These are phyloP conservation scores for Tetramorium alpestre DNA, from an alignment of 1,140 invertebrate species.

Conservation along the genomic window DNA sequence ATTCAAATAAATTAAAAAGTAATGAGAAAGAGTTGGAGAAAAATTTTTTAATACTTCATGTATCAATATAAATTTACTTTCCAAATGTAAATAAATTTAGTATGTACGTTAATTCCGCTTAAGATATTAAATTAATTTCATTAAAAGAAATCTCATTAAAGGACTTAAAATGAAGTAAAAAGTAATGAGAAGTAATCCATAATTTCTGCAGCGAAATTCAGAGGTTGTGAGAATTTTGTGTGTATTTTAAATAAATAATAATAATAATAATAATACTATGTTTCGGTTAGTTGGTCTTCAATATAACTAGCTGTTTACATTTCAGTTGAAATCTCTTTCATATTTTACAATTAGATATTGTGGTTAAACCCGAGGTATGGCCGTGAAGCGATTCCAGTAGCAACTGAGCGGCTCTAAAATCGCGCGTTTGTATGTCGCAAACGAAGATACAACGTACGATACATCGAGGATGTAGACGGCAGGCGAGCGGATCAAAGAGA, in stretches of 20 bases:
- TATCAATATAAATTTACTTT: not conserved
- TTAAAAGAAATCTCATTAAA: not conserved
- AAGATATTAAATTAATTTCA: slow-evolving; percentile 5
- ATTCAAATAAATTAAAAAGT: not conserved
- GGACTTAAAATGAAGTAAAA: not conserved
- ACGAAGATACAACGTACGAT: not conserved
- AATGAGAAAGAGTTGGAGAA: not conserved
- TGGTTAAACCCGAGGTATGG: not conserved
- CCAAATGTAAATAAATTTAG: not conserved
- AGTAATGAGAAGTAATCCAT: not conserved
- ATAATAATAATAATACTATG: not conserved
- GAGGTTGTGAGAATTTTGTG: not conserved
- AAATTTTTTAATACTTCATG: not conserved
- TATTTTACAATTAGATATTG: not conserved
- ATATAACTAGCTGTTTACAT: not conserved
- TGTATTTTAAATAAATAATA: not conserved
- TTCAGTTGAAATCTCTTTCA: not conserved
- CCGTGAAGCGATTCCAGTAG: not conserved
- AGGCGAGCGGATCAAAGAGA: not conserved
- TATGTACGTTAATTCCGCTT: not conserved
- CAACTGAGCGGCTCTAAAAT: not conserved
- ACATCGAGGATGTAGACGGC: not conserved
- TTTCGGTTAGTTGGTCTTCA: not conserved
- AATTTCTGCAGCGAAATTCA: not conserved
- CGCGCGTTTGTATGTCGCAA: not conserved